phyloP scores from a whole-genome alignment of 1,140 invertebrate genomes.

The Sminthurides bifidus region DNA sequence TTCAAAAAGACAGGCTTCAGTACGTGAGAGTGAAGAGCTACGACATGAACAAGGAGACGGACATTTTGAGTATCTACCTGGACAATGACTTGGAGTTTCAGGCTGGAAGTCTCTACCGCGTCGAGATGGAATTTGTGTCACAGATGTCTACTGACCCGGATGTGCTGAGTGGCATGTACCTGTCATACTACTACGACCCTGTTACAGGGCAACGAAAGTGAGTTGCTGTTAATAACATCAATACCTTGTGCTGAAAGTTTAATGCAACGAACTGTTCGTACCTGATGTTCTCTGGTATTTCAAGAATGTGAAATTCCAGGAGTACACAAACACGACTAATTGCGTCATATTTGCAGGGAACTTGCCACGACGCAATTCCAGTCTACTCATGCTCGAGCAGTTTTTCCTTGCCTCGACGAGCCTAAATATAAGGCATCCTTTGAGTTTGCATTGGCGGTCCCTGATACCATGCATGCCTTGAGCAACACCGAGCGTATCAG shows the following conservation, averaged over 20 bases:
- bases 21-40: no score
- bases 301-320: no score
- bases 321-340: neutral
- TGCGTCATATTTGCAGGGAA: constrained; percentile 7
- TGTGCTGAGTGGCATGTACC: neutral
- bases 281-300: no score
- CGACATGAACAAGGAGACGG: no score
- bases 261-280: no score
- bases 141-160: neutral
- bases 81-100: no score
- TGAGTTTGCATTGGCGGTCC: constrained; percentile 49
- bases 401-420: constrained; percentile 50
- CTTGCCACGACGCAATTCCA: constrained; percentile 43
- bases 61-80: no score
- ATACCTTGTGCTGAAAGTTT: no score
- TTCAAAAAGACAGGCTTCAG: no score
- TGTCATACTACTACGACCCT: neutral
- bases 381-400: constrained; percentile 42
- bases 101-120: no score
- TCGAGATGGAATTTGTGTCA: no score
- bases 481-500: constrained; percentile 65
- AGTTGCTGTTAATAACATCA: no score
- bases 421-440: constrained; percentile 46
- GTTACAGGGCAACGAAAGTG: neutral
- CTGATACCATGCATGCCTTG: constrained; percentile 51